Conservation (phyloP, 1,140 invertebrate species). For the Drosophila micromelanica region DNA sequence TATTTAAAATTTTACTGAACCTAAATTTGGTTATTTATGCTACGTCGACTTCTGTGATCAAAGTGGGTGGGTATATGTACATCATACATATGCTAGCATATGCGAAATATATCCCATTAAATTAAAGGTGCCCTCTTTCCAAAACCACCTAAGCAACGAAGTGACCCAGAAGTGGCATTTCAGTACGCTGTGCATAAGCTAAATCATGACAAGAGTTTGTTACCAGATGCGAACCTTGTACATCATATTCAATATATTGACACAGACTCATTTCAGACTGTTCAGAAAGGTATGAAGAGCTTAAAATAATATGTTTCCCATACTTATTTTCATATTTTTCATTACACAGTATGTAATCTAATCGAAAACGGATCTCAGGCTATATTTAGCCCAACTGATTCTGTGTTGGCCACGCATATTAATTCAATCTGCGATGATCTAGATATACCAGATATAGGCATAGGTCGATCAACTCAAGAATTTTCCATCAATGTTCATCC, state of each 20-base stretch:
- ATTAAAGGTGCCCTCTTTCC: conserved; percentile 92
- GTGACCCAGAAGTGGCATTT: conserved; percentile 91
- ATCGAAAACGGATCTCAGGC: conserved; percentile 93
- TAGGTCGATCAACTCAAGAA: conserved; percentile 84
- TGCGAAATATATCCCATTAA: not conserved
- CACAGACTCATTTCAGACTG: conserved; percentile 92
- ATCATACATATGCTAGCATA: not conserved
- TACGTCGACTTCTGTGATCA: conserved; percentile 6
- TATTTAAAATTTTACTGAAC: conserved; percentile 8
- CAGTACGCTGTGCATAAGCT: conserved; percentile 96
- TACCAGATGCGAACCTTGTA: conserved; percentile 93
- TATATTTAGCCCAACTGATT: conserved; percentile 94
- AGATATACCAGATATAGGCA: conserved; percentile 78
- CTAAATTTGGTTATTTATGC: conserved; percentile 1
- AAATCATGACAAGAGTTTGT: conserved; percentile 91
- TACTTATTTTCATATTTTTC: not conserved
- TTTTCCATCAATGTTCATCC: conserved; percentile 96
- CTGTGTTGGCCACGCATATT: conserved; percentile 92
- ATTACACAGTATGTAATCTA: conserved; percentile 91
- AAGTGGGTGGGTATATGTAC: conserved; percentile 19
- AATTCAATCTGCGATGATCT: conserved; percentile 94
- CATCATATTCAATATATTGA: conserved; percentile 96
- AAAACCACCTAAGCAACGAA: conserved; percentile 91
- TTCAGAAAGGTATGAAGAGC: conserved; percentile 91
- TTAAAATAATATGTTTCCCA: not conserved